These are phyloP conservation scores for Alexandromys fortis DNA, from an alignment of 2,113 vertebrate species.

Conservation along the genomic window DNA sequence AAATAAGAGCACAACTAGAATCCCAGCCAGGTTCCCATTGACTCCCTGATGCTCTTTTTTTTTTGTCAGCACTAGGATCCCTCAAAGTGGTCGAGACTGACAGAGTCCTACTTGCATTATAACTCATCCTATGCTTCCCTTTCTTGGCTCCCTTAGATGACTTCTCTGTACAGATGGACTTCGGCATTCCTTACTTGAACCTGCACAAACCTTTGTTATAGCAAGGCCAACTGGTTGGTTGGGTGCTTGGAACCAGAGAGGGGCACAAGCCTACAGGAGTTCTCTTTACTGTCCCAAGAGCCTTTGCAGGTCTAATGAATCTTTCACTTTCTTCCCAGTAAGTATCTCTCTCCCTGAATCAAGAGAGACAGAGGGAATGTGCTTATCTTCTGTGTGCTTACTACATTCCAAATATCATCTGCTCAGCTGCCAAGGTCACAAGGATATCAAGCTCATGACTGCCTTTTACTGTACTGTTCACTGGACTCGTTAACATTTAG, in stretches of 20 bases:
- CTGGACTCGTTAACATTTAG: not conserved
- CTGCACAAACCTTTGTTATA: rapidly evolving
- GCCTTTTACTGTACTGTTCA: not conserved
- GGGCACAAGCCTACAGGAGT: not conserved
- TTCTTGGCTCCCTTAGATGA: not conserved
- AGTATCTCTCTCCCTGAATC: not conserved
- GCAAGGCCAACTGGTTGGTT: not conserved
- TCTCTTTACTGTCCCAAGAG: rapidly evolving
- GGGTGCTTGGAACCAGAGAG: no score
- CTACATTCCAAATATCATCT: not conserved
- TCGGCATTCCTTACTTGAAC: not conserved
- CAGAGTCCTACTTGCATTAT: not conserved
- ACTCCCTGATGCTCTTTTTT: not conserved
- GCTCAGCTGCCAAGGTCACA: not conserved
- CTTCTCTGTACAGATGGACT: not conserved
- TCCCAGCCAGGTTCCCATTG: not conserved
- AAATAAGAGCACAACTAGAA: not conserved
- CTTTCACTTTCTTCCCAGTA: not conserved
- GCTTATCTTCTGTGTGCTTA: rapidly evolving
- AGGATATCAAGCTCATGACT: not conserved
- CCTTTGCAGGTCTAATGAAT: not conserved
- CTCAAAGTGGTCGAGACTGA: not conserved
- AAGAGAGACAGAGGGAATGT: rapidly evolving
- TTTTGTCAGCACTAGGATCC: not conserved
- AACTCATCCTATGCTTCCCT: not conserved